Evolutionary conservation across 2,888 invertebrate species (phyloP).

Genomic region (Nymphalis polychloros): DNA sequence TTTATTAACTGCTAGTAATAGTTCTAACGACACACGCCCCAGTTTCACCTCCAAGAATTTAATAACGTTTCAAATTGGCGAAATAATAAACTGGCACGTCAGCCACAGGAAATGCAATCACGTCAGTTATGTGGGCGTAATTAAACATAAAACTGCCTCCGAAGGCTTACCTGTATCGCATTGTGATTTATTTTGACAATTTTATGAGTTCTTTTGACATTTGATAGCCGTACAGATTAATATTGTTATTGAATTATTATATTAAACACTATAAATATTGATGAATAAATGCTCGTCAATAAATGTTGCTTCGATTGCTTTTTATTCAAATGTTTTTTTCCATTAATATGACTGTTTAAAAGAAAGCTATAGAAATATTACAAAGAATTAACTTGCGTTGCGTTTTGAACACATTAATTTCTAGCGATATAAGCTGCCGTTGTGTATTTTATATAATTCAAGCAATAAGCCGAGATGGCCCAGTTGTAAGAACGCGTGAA

Average conservation of each 20-base stretch:
- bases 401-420: too few species aligned
- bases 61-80: conserved; percentile 76
- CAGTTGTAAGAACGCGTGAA: too few species aligned
- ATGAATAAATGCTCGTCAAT: not conserved
- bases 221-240: conserved; percentile 60
- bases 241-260: conserved; percentile 27
- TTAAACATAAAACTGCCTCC: conserved; percentile 65
- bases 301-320: not conserved
- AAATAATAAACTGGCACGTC: conserved; percentile 75
- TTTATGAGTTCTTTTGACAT: conserved; percentile 42
- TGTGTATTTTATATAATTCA: too few species aligned
- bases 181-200: conserved; percentile 41
- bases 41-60: conserved; percentile 64
- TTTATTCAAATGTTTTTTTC: not conserved
- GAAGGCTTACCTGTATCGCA: conserved; percentile 47
- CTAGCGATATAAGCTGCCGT: too few species aligned
- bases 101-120: conserved; percentile 77
- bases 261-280: not conserved
- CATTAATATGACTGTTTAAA: not conserved
- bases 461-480: too few species aligned
- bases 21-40: conserved; percentile 48
- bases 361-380: too few species aligned
- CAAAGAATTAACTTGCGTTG: too few species aligned
- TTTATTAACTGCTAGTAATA: conserved; percentile 28
- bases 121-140: conserved; percentile 68